Evolutionary conservation across 1,140 invertebrate species (phyloP), one percentile per base, ranked within the genome.

Genomic region (Drosophila nigrodunni): DNA sequence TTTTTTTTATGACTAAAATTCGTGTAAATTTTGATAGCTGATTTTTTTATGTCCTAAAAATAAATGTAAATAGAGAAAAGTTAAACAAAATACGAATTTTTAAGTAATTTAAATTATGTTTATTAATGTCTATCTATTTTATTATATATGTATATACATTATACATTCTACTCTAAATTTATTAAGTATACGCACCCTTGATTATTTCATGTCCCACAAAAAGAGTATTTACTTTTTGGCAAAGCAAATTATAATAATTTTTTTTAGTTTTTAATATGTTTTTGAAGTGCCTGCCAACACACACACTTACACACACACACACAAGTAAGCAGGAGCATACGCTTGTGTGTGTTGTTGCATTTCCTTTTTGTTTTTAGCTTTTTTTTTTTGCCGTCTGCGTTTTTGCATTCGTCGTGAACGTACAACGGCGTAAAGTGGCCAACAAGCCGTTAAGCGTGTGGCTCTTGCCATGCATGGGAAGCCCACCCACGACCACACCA

Each of bases 361-460:
- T 11, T 43, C 4, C 8, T 50, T 67, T 73, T 54, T 70, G 68
- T 72, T 69, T 74, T 61, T 65, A 74, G 50, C 54, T 67, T 73
- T 59, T 70, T 77, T 71, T 69, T 74, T 61, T 65, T 78, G 57
- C 59, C 11, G 71, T 78, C 44, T 69, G 64, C 52, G 47, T 52
- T 65, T 67, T 78, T 77, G 58, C 54, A 60, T 58, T 43, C 52
- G 43, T 25, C 71, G 39, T 66, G 58, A 54, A 54, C 50, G 77
- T 73, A 82, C 59, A 88, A 72, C 50, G 77, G 77, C 83, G 80
- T 80, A 83, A 87, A 88, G 82, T 87, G 85, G 77, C 74, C 85
- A 88, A 88, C 83, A 88, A 88, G 74, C 80, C 83, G 83, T 87
- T 87, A 87, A 86, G 78, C 74, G 67, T 67, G 71, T 41, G 18